Percentiles rank a stretch among this genome's conserved stretches.
Conservation (phyloP, 2,797 vertebrate genomes). For the Trachurus trachurus region DNA sequence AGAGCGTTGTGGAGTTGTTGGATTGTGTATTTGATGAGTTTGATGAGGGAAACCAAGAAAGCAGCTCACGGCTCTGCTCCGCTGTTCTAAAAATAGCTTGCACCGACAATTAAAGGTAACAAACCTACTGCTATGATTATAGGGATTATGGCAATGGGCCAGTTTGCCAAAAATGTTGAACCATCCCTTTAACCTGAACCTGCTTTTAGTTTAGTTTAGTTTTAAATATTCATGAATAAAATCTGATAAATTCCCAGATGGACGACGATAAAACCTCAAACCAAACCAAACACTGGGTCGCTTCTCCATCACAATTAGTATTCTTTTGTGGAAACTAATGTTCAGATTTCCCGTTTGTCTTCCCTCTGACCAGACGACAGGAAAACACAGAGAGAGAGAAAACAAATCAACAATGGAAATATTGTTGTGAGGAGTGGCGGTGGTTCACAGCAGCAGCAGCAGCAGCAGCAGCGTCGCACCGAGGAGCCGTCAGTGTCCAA, state of each 20-base stretch:
- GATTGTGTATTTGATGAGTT: too few relatives aligned
- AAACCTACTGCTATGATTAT: too few relatives aligned
- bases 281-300: neutral
- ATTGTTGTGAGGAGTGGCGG: constrained; percentile 79
- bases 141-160: too few relatives aligned
- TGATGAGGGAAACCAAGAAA: too few relatives aligned
- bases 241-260: neutral
- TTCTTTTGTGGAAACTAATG: constrained; percentile 46
- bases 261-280: neutral
- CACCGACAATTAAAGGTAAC: too few relatives aligned
- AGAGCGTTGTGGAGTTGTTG: too few relatives aligned
- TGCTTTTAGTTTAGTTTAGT: neutral
- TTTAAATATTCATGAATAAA: neutral
- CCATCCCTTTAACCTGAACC: too few relatives aligned
- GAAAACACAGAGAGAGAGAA: constrained; percentile 59
- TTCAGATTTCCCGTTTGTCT: constrained; percentile 36
- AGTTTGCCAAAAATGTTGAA: too few relatives aligned
- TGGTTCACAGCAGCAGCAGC: constrained; percentile 66
- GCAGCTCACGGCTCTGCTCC: too few relatives aligned
- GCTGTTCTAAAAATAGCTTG: too few relatives aligned
- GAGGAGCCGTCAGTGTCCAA: constrained; percentile 72
- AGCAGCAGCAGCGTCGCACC: constrained; percentile 35
- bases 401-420: constrained; percentile 85
- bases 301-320: constrained; percentile 27
- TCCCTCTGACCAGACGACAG: constrained; percentile 50